Evolutionary conservation across 2,113 vertebrate species (phyloP).

Genomic region (Urocynchramus pylzowi): DNA sequence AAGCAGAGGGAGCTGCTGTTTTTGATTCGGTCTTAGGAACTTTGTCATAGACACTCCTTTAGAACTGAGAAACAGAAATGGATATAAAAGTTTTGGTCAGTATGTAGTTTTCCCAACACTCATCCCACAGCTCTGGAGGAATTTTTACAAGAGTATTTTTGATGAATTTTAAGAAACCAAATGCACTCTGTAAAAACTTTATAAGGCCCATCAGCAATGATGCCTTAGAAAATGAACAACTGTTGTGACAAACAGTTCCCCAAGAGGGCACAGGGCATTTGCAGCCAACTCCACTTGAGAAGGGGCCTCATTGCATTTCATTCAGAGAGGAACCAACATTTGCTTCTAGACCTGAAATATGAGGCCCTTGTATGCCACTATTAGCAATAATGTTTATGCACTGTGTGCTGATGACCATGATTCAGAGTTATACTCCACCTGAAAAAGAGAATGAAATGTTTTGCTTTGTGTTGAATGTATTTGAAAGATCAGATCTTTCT

Average conservation of each 20-base stretch:
- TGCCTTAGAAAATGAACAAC: background rate
- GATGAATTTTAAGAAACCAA: background rate
- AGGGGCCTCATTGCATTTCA: background rate
- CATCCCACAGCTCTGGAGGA: background rate
- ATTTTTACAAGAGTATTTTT: background rate
- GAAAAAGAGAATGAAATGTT: background rate
- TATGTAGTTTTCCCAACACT: background rate
- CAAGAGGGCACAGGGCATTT: background rate
- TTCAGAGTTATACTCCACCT: background rate
- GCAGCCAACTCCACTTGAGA: background rate
- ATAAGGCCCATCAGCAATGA: background rate
- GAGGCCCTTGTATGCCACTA: rapidly evolving
- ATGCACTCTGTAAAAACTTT: background rate
- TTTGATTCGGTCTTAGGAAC: rapidly evolving
- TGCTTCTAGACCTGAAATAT: background rate
- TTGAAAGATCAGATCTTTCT: background rate
- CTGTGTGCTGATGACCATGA: background rate
- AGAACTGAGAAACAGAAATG: background rate
- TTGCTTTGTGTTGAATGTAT: background rate
- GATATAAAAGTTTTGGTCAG: background rate
- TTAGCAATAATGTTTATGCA: background rate
- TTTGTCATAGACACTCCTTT: background rate
- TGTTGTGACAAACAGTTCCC: background rate
- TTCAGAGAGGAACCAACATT: background rate
- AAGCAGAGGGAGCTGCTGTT: background rate